Percentiles rank a stretch among this genome's conserved stretches.
Evolutionary conservation across 2,888 invertebrate species (phyloP).

Genomic region (Troides helena): DNA sequence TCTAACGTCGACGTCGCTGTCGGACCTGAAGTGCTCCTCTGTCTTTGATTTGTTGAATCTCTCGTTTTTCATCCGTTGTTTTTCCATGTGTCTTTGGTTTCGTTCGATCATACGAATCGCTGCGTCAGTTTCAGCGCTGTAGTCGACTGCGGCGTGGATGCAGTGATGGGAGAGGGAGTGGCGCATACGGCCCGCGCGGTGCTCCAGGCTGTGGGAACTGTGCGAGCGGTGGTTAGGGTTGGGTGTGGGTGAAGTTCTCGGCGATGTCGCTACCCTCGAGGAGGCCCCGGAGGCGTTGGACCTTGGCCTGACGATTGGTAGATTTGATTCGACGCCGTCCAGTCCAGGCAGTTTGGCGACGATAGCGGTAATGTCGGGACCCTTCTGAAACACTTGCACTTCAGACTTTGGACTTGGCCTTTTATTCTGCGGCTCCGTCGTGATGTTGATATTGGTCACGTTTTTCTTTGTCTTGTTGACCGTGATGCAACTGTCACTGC

Average conservation of each 20-base stretch:
- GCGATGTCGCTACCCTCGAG: conserved; percentile 69
- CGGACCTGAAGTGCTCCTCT: conserved; percentile 68
- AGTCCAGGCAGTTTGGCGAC: conserved; percentile 83
- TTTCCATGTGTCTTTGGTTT: conserved; percentile 81
- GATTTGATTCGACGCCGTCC: conserved; percentile 64
- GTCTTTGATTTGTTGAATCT: conserved; percentile 58
- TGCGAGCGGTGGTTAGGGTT: conserved; percentile 63
- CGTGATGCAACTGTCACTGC: conserved; percentile 71
- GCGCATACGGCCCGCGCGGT: conserved; percentile 63
- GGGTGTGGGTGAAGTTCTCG: conserved; percentile 55
- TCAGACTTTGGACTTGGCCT: conserved; percentile 75
- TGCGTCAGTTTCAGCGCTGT: conserved; percentile 81
- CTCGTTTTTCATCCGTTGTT: conserved; percentile 74
- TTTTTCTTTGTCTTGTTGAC: conserved; percentile 82
- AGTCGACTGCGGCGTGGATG: conserved; percentile 71
- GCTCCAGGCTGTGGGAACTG: conserved; percentile 73
- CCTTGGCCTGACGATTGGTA: conserved; percentile 76
- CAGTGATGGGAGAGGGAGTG: conserved; percentile 74
- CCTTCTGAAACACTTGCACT: conserved; percentile 87
- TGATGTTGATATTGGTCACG: conserved; percentile 86
- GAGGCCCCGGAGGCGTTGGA: conserved; percentile 81
- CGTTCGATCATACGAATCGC: conserved; percentile 79
- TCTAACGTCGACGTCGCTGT: conserved; percentile 62
- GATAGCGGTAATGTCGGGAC: conserved; percentile 88
- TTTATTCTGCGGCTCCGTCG: conserved; percentile 72